Evolutionary conservation across 2,113 vertebrate genomes (phyloP).

Genomic region (Dasyprocta punctata): DNA sequence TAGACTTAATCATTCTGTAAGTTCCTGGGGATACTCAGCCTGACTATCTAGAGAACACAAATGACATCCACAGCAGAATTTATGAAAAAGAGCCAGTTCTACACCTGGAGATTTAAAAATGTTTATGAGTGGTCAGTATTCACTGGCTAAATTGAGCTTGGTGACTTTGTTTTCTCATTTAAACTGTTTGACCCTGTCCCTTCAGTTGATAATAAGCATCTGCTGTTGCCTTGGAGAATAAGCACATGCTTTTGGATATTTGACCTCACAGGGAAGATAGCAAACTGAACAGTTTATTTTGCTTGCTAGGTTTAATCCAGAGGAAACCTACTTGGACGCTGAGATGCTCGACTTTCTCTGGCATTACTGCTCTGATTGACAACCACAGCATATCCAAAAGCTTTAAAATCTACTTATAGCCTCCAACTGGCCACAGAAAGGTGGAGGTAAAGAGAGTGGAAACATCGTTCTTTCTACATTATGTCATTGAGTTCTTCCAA

Average conservation of each 20-base stretch:
- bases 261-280: neutral
- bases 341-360: neutral
- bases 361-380: neutral
- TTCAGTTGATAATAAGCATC: slow-evolving; percentile 44
- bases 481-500: neutral
- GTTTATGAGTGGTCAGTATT: slow-evolving; percentile 29
- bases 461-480: neutral
- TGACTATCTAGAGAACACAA: slow-evolving; percentile 3
- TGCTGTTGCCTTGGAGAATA: slow-evolving; percentile 64
- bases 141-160: slow-evolving; percentile 4
- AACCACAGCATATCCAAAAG: neutral
- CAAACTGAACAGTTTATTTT: neutral
- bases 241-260: slow-evolving; percentile 10
- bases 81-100: slow-evolving; percentile 34
- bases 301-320: slow-evolving; percentile 21
- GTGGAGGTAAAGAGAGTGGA: neutral
- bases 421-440: neutral
- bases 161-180: slow-evolving; percentile 71
- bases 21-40: neutral
- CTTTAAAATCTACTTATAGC: neutral
- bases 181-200: slow-evolving; percentile 37
- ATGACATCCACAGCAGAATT: neutral
- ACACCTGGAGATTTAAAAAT: neutral
- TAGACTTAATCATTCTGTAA: neutral
- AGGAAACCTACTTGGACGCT: neutral